Evolutionary conservation across 2,113 vertebrate species (phyloP).

Genomic region (Muntiacus muntjak): DNA sequence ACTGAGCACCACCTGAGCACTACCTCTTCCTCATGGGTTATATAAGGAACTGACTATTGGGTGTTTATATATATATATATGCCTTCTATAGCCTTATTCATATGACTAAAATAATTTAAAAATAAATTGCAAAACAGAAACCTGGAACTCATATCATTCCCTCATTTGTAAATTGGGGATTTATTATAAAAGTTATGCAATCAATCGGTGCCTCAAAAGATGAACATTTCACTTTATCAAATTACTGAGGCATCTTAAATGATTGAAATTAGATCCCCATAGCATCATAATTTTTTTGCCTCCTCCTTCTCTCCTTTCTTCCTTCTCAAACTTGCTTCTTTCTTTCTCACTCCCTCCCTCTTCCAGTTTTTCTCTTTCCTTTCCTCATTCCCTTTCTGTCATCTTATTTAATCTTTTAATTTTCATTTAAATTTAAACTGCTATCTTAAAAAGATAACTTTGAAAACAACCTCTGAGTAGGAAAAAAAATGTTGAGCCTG

Average conservation of each 20-base stretch:
- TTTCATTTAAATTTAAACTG: not conserved
- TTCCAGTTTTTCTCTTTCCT: not conserved
- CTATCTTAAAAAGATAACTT: not conserved
- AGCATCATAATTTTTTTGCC: not conserved
- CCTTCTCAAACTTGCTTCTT: accelerated
- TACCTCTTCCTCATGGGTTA: not conserved
- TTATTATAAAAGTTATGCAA: not conserved
- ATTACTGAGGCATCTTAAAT: not conserved
- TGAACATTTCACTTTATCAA: not conserved
- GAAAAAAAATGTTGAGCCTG: not conserved
- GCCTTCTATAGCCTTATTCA: not conserved
- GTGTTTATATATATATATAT: not conserved
- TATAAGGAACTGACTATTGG: not conserved
- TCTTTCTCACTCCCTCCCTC: not conserved
- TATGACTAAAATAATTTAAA: not conserved
- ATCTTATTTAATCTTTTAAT: not conserved
- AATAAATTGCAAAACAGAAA: not conserved
- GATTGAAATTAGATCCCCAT: not conserved
- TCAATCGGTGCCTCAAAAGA: not conserved
- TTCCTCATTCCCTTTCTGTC: not conserved
- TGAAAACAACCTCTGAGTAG: not conserved
- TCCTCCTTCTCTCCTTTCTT: not conserved
- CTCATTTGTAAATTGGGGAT: not conserved
- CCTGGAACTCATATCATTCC: not conserved
- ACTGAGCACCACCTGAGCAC: not conserved